Evolutionary conservation across 2,113 vertebrate species (phyloP).

Genomic region (Lasiurus cinereus): DNA sequence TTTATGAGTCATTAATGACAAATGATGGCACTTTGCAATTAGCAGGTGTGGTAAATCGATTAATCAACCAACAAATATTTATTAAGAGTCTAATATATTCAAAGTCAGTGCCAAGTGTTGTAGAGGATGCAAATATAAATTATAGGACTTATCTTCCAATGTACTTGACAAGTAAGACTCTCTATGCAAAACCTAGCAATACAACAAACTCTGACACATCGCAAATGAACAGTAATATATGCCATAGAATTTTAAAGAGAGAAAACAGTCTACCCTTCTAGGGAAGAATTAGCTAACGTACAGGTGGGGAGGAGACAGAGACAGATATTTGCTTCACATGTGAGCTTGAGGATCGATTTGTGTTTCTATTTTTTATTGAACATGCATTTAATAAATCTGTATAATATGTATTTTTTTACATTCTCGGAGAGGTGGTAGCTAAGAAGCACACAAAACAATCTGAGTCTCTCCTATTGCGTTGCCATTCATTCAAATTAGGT

Average conservation of each 20-base stretch:
- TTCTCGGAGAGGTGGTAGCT: background rate
- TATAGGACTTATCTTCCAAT: slow-evolving; percentile 38
- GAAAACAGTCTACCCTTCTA: background rate
- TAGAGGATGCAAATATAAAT: slow-evolving; percentile 22
- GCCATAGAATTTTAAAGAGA: background rate
- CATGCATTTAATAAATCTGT: background rate
- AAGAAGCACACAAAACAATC: background rate
- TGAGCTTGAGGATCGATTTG: background rate
- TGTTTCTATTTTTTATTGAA: background rate
- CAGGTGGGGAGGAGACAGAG: too few species aligned
- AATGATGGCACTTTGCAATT: slow-evolving; percentile 73
- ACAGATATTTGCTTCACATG: background rate
- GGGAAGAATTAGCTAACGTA: background rate
- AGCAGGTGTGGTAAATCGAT: slow-evolving; percentile 61
- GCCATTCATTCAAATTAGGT: background rate
- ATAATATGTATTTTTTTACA: background rate
- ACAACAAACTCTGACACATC: background rate
- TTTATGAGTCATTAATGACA: slow-evolving; percentile 63
- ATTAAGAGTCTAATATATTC: slow-evolving; percentile 66
- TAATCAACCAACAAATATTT: slow-evolving; percentile 73
- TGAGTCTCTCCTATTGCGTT: background rate
- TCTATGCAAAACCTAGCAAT: background rate
- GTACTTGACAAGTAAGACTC: slow-evolving; percentile 30
- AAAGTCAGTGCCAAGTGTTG: slow-evolving; percentile 49
- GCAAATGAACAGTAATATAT: background rate